Conservation (phyloP, 2,797 vertebrate species). For the Sebastes taczanowskii region DNA sequence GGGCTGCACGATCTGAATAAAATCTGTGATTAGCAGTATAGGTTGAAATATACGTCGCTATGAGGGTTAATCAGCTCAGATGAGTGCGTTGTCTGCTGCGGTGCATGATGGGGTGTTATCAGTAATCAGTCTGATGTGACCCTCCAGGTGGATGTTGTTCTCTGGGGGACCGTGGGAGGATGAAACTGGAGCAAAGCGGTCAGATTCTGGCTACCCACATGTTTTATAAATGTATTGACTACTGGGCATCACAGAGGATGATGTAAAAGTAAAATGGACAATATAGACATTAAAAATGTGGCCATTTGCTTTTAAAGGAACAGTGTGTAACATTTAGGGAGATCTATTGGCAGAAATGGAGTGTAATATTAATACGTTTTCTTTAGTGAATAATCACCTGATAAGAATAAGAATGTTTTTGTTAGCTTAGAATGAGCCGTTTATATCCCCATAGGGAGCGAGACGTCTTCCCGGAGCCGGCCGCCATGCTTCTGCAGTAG, state of each 20-base stretch:
- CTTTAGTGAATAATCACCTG: too few species aligned
- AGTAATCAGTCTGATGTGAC: conserved; percentile 35
- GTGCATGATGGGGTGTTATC: conserved; percentile 18
- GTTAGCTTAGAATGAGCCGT: too few species aligned
- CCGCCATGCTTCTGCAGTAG: too few species aligned
- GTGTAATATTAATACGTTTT: too few species aligned
- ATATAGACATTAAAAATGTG: not conserved
- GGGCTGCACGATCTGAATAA: not conserved
- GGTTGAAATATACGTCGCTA: not conserved
- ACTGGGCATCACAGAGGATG: not conserved
- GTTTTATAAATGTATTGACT: not conserved
- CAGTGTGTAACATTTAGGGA: too few species aligned
- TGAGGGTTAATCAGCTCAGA: conserved; percentile 3
- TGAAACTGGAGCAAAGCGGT: conserved; percentile 15
- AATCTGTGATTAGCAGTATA: not conserved
- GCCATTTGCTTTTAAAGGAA: not conserved
- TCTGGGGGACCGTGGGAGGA: conserved; percentile 31
- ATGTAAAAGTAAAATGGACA: not conserved
- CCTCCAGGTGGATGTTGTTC: conserved; percentile 37
- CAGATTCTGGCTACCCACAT: conserved; percentile 6
- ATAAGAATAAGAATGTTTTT: too few species aligned
- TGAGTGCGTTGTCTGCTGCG: not conserved
- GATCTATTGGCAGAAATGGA: too few species aligned
- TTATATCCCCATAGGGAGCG: too few species aligned
- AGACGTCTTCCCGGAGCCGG: too few species aligned